Evolutionary conservation across 2,113 vertebrate genomes (phyloP).

Genomic region (Atlantisia rogersi): DNA sequence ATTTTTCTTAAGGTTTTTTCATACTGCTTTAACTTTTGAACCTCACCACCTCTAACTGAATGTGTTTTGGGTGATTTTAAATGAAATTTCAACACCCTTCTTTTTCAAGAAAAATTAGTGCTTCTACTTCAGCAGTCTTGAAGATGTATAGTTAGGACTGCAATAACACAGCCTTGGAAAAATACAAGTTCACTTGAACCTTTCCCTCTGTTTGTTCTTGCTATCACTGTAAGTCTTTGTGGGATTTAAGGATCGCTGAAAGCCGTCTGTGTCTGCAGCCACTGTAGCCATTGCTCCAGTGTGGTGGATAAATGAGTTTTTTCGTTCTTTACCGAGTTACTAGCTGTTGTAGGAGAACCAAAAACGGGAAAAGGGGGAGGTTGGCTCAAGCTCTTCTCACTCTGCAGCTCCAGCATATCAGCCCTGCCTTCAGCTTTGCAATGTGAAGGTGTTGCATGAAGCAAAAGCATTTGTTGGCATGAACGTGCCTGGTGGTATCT

Average conservation of each 20-base stretch:
- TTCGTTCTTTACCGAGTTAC: neutral
- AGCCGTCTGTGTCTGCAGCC: neutral
- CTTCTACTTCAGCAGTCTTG: neutral
- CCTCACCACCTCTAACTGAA: neutral
- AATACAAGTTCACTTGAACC: neutral
- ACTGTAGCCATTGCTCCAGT: neutral
- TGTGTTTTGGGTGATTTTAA: neutral
- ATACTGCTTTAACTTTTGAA: neutral
- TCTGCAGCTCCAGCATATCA: fast-evolving
- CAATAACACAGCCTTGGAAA: neutral
- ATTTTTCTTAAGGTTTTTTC: neutral
- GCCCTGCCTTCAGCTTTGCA: neutral
- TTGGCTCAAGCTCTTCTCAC: neutral
- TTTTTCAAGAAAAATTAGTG: neutral
- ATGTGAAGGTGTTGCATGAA: neutral
- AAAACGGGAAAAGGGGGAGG: neutral
- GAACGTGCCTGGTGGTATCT: neutral
- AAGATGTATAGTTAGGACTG: neutral
- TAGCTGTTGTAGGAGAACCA: neutral
- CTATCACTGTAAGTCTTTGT: neutral
- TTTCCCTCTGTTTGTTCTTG: neutral
- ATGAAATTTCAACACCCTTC: neutral
- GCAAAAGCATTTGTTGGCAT: neutral
- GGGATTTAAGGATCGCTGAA: neutral
- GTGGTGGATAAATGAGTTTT: neutral